phyloP scores from a whole-genome alignment of 2,797 vertebrate species.

The Strix occidentalis region DNA sequence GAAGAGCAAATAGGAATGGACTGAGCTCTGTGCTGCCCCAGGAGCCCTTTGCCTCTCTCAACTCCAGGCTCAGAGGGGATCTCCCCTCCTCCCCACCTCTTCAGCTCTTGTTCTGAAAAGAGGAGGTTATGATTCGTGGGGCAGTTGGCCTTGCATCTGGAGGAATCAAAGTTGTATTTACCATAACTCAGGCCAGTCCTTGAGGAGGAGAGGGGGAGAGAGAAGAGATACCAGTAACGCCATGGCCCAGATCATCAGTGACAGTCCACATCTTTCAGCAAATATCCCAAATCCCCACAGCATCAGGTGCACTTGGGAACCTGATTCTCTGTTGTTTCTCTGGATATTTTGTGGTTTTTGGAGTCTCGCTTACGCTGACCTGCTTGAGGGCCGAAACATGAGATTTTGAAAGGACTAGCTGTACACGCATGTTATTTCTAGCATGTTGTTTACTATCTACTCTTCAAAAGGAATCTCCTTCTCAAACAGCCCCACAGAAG shows the following conservation, averaged over 20 bases:
- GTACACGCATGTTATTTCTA: not conserved
- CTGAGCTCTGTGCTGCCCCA: not conserved
- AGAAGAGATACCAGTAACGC: not conserved
- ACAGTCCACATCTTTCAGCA: not conserved
- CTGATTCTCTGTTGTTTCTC: not conserved
- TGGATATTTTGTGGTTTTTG: not conserved
- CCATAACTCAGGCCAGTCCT: not conserved
- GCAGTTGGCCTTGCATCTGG: not conserved
- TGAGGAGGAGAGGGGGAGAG: not conserved
- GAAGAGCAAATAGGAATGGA: not conserved
- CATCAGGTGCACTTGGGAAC: not conserved
- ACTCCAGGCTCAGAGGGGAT: not conserved
- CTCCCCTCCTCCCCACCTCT: not conserved
- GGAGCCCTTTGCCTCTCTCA: not conserved
- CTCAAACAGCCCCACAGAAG: not conserved
- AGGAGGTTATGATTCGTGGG: not conserved
- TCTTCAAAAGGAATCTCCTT: constrained; percentile 26
- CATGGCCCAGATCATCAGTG: not conserved
- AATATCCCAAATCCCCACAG: not conserved
- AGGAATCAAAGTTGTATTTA: not conserved
- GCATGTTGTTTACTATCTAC: not conserved
- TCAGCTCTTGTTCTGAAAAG: not conserved
- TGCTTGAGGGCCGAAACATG: not conserved
- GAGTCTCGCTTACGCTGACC: not conserved
- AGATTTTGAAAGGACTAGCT: not conserved